phyloP scores from a whole-genome alignment of 2,113 vertebrate genomes.

The Orientallactaga bullata region DNA sequence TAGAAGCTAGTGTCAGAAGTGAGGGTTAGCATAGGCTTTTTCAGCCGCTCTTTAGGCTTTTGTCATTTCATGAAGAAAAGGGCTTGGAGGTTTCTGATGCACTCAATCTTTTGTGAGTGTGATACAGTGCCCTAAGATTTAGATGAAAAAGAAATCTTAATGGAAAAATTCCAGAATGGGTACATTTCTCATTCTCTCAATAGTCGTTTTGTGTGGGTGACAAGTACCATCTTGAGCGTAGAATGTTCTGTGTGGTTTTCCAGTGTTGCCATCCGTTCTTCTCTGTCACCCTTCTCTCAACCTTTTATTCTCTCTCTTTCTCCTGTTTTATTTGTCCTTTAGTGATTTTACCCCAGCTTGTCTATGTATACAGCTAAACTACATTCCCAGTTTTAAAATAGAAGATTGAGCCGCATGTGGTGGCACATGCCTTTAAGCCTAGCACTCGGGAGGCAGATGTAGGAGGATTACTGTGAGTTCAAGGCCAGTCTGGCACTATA shows the following conservation, averaged over 20 bases:
- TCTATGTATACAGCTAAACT: not conserved
- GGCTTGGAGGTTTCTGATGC: slow-evolving; percentile 24
- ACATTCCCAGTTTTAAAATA: not conserved
- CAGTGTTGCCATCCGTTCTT: not conserved
- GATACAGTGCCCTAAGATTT: not conserved
- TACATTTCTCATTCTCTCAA: slow-evolving; percentile 22
- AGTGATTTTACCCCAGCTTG: not conserved
- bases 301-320: not conserved
- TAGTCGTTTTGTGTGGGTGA: not conserved
- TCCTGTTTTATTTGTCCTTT: not conserved
- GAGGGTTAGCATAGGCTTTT: not conserved
- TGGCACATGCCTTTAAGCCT: too few relatives aligned
- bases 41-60: not conserved
- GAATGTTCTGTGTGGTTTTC: not conserved
- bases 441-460: too few relatives aligned
- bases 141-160: slow-evolving; percentile 34
- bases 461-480: too few relatives aligned
- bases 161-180: not conserved
- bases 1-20: not conserved
- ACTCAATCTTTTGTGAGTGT: slow-evolving; percentile 8
- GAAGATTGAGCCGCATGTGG: too few relatives aligned
- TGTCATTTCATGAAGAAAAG: slow-evolving; percentile 29
- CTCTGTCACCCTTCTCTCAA: not conserved
- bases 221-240: not conserved
- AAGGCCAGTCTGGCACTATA: too few relatives aligned